Conservation (phyloP, 2,113 vertebrate species). For the Brevimyrus niger region DNA sequence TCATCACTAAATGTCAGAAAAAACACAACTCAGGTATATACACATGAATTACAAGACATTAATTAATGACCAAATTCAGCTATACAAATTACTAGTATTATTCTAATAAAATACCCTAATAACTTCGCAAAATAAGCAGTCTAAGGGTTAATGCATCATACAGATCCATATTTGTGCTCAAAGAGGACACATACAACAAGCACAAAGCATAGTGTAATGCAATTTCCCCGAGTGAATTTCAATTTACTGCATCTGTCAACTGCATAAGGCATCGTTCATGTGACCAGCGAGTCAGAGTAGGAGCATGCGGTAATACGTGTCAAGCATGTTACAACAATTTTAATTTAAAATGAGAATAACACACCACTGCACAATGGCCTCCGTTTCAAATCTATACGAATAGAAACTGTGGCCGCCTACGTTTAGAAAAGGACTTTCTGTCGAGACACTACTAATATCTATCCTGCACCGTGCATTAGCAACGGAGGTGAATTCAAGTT, state of each 20-base stretch:
- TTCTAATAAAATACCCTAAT: not conserved
- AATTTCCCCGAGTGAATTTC: not conserved
- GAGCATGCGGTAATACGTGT: not conserved
- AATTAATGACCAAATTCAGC: not conserved
- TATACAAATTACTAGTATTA: not conserved
- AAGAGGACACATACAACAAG: not conserved
- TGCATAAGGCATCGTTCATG: not conserved
- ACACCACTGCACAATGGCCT: conserved; percentile 1
- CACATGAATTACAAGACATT: not conserved
- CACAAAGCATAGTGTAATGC: not conserved
- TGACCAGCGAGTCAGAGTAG: not conserved
- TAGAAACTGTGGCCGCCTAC: not conserved
- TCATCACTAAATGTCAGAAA: not conserved
- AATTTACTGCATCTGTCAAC: not conserved
- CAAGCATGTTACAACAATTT: not conserved
- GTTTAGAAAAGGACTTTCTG: not conserved
- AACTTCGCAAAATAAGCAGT: not conserved
- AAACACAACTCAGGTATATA: not conserved
- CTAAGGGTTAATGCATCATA: not conserved
- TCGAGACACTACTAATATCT: not conserved
- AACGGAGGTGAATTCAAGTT: not conserved
- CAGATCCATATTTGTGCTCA: not conserved
- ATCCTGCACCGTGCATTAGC: not conserved
- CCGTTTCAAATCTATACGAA: not conserved
- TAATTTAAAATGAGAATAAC: not conserved